phyloP scores from a whole-genome alignment of 2,888 invertebrate genomes.

The Epistrophella euchroma region DNA sequence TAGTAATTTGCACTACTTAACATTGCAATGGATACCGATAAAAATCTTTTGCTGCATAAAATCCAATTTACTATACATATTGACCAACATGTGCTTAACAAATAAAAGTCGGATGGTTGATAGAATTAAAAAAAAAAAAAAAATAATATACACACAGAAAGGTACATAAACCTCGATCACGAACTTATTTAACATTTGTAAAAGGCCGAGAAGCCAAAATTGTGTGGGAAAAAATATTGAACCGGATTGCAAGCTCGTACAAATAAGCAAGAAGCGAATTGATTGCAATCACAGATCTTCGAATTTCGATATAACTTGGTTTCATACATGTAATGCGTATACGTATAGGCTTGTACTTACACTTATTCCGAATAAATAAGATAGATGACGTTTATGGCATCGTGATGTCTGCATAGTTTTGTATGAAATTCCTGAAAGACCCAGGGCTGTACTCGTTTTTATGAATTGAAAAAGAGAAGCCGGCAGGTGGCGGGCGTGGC shows the following conservation, averaged over 20 bases:
- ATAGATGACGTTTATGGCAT: conserved; percentile 38
- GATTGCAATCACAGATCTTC: conserved; percentile 19
- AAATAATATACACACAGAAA: not conserved
- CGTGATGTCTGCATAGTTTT: conserved; percentile 32
- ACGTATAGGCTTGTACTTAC: not conserved
- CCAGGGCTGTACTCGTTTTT: not conserved
- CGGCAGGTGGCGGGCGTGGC: not conserved
- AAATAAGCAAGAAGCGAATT: conserved; percentile 13
- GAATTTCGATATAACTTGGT: not conserved
- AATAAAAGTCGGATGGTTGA: conserved; percentile 8
- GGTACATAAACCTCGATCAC: conserved; percentile 2
- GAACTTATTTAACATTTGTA: conserved; percentile 40
- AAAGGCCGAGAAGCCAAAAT: conserved; percentile 36
- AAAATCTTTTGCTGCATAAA: conserved; percentile 12
- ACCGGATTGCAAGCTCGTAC: conserved; percentile 22
- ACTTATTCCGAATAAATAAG: conserved; percentile 9
- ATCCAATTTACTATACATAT: conserved; percentile 10
- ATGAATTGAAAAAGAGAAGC: not conserved
- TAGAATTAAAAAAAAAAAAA: not conserved
- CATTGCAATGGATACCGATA: conserved; percentile 23
- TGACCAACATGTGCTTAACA: conserved; percentile 6
- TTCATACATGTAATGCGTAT: not conserved
- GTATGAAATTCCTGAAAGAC: not conserved
- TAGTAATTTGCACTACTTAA: conserved; percentile 29
- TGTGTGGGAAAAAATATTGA: conserved; percentile 30